These are phyloP conservation scores for Rattus rattus DNA, from an alignment of 2,113 vertebrate genomes.

Conservation along the genomic window DNA sequence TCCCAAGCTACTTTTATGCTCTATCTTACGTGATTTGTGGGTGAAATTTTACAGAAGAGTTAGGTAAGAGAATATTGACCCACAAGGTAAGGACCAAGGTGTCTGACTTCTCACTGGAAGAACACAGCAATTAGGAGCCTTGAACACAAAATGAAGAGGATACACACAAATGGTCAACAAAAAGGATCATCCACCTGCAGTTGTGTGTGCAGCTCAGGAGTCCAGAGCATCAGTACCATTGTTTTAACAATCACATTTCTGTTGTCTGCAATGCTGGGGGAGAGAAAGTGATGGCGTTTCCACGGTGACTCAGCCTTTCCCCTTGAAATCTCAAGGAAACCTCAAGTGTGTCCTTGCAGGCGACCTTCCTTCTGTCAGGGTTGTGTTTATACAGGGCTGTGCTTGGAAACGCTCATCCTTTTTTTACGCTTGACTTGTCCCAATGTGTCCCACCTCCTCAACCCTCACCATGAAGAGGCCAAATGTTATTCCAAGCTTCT, in stretches of 20 bases:
- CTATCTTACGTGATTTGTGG: background rate
- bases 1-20: background rate
- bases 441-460: slow-evolving; percentile 68
- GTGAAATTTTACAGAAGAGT: background rate
- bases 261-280: slow-evolving; percentile 13
- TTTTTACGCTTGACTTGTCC: slow-evolving; percentile 68
- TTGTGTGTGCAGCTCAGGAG: background rate
- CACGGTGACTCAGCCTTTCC: slow-evolving; percentile 78
- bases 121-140: background rate
- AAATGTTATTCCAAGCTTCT: slow-evolving; percentile 37
- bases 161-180: background rate
- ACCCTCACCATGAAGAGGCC: background rate
- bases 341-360: slow-evolving; percentile 73
- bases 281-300: slow-evolving; percentile 51
- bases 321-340: slow-evolving; percentile 66
- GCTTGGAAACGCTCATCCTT: slow-evolving; percentile 65
- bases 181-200: background rate
- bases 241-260: slow-evolving; percentile 50
- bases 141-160: background rate
- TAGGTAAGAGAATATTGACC: background rate
- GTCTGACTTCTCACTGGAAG: background rate
- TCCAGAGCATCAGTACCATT: background rate
- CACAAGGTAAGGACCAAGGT: background rate
- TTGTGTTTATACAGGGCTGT: slow-evolving; percentile 76
- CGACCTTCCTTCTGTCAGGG: slow-evolving; percentile 63